Percentiles rank a stretch among this genome's conserved stretches.
These are phyloP conservation scores for Nixonia krombeini DNA, from an alignment of 1,140 invertebrate genomes.

Conservation along the genomic window DNA sequence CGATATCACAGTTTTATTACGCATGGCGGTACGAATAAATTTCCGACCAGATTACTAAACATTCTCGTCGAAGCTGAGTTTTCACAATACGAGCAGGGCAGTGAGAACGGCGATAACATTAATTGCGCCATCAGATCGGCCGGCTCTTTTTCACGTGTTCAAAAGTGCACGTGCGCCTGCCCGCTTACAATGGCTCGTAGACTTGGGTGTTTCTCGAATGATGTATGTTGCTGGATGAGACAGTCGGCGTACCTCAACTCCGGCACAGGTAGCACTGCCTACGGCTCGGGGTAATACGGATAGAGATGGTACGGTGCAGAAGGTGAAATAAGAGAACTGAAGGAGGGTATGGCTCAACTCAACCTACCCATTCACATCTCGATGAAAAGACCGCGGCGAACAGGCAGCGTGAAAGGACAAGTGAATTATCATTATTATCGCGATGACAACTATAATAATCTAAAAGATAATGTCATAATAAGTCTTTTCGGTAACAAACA, in stretches of 20 bases:
- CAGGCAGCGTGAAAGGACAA: slow-evolving; percentile 64
- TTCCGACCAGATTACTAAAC: too few species aligned
- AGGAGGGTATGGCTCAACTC: slow-evolving; percentile 67
- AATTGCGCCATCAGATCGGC: slow-evolving; percentile 14
- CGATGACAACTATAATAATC: slow-evolving; percentile 53
- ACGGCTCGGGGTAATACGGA: slow-evolving; percentile 12
- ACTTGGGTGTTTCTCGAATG: slow-evolving; percentile 27
- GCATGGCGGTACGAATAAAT: too few species aligned
- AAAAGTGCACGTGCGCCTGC: slow-evolving; percentile 28
- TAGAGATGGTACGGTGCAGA: slow-evolving; percentile 23
- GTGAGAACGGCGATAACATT: neutral
- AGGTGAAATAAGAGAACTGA: slow-evolving; percentile 32
- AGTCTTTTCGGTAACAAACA: slow-evolving; percentile 1
- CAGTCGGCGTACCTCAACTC: neutral
- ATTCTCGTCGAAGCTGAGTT: too few species aligned
- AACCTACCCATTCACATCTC: slow-evolving; percentile 66
- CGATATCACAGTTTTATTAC: too few species aligned
- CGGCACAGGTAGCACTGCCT: slow-evolving; percentile 28
- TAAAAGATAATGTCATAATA: too few species aligned
- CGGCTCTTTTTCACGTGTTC: slow-evolving; percentile 2
- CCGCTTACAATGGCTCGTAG: slow-evolving; percentile 34
- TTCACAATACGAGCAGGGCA: too few species aligned
- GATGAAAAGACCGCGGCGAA: slow-evolving; percentile 65
- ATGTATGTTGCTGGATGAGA: slow-evolving; percentile 32
- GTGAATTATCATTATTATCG: slow-evolving; percentile 67